Base-by-base conservation (phyloP, 2,113 vertebrate species). In the Poeciliopsis occidentalis region DNA sequence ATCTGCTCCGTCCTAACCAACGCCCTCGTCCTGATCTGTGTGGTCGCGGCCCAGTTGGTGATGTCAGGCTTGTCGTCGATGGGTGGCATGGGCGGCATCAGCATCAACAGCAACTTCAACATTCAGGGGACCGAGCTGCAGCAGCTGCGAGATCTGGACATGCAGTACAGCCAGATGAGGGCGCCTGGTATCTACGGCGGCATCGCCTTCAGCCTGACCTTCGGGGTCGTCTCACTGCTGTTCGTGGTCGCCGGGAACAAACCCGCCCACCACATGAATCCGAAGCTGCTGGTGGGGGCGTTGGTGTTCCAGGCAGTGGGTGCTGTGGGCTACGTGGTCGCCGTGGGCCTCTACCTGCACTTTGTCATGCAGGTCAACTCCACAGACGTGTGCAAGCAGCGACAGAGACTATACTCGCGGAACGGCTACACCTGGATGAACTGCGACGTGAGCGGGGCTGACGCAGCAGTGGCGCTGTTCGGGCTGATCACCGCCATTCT, bases 131-230 rank as follows among this genome's bases (percentile, higher is more conserved):
- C 93, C 0, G 96, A 97, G 91, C 91, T 97, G 61, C 92, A 70
- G 92, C 75, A 96, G 88, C 93, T 93, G 1, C 91, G 95, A 8
- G 91, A 97, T 0, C 92, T 96, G 66, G 97, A 97, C 91, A 94
- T 95, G 95, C 93, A 96, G 87, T 96, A 94, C 87, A 95, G 91
- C 67, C 96, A 97, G 92, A 92, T 97, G 95, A 94, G 96, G 89
- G 94, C 96, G 4, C 97, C 97, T 0, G 93, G 94, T 0, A 80
- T 96, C 27, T 98, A 98, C 0, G 95, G 95, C 0, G 95, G 96
- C 0, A 88, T 97, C 3, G 60, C 90, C 80, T 96, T 96, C 92
- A 95, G 90, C 86, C 80, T 97, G 30, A 82, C 86, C 0, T 63
- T 87, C 0, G 94, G 89, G 0, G 89, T 84, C 0, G 7, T 96